Base-by-base conservation (phyloP, 2,888 invertebrate genomes). In the Agrypnus murinus region DNA sequence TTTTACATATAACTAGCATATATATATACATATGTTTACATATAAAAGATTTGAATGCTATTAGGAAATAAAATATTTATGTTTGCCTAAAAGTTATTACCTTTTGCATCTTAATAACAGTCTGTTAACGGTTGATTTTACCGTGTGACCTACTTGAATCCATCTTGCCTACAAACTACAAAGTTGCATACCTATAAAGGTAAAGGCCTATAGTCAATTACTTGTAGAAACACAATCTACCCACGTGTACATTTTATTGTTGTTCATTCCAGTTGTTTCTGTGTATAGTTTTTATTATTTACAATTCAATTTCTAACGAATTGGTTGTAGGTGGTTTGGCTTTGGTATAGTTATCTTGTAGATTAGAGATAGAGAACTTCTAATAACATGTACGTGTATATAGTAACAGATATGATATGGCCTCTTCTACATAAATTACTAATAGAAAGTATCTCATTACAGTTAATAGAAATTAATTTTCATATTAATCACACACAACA, bases 111-210 rank as follows among this genome's bases (percentile, higher is more conserved):
- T 58, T 63, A 25, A 25, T 43, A 34, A 34, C 53, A 31, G 31
- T 38, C 34, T 15, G 50, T 59, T 69, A 70, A 70, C 70, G 65
- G 70, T 70, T 65, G 59, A 70, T 65, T 70, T 65, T 70, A 65
- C 65, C 53, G 70, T 60, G 70, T 53, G 65, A 55, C 70, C 70
- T 60, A 70, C 65, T 70, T 70, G 60, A 55, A 10, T 40, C 43
- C 12, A 62, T 55, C 58, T 43, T 43, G 43, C 0, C 31, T 43
- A 43, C 36, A 38, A 55, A 1, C 31, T 43, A 43, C 36, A 38
- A 55, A 55, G 55, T 55, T 36, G 55, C 17, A 53, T 55, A 34
- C 34, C 34, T 17, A 55, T 34, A 7, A 8, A 8, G 36, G 36
- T 36, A 36, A 36, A n/a, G n/a, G n/a, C n/a, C n/a, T n/a, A n/a